A percentile compares a stretch with the other conserved stretches of the same genome.
Evolutionary conservation across 2,113 vertebrate species (phyloP).

Genomic region (Oenanthe oenanthe): DNA sequence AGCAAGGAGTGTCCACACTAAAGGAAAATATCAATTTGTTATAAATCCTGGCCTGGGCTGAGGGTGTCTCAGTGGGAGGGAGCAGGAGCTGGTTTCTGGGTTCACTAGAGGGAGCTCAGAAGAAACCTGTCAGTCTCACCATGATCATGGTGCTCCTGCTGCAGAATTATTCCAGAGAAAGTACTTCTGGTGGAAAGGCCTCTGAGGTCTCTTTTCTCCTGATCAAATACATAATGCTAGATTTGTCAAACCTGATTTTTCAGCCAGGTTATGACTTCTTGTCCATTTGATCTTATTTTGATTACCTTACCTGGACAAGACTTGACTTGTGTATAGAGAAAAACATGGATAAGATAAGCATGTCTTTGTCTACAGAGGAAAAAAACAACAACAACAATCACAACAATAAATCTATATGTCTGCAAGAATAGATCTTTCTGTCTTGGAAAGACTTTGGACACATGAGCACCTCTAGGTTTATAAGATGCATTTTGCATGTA

Average conservation of each 20-base stretch:
- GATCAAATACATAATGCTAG: neutral
- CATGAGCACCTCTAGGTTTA: neutral
- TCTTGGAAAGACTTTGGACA: neutral
- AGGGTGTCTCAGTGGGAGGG: neutral
- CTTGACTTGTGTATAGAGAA: neutral
- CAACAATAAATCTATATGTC: neutral
- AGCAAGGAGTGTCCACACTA: neutral
- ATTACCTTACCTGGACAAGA: neutral
- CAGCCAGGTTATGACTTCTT: neutral
- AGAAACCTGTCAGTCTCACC: neutral
- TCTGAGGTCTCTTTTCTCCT: neutral
- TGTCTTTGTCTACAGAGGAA: neutral
- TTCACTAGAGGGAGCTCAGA: conserved; percentile 68
- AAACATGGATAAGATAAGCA: neutral
- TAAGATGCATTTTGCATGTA: fast-evolving
- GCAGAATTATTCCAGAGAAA: neutral
- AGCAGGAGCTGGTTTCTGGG: neutral
- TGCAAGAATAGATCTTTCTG: neutral
- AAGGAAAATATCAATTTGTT: neutral
- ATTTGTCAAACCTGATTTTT: neutral
- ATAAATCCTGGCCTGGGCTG: neutral
- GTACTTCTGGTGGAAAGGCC: neutral
- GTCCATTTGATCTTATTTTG: neutral
- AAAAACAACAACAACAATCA: neutral
- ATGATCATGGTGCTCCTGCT: neutral